A percentile compares a stretch with the other conserved stretches of the same genome.
phyloP scores from a whole-genome alignment of 2,113 vertebrate species.

The Otolemur garnettii region DNA sequence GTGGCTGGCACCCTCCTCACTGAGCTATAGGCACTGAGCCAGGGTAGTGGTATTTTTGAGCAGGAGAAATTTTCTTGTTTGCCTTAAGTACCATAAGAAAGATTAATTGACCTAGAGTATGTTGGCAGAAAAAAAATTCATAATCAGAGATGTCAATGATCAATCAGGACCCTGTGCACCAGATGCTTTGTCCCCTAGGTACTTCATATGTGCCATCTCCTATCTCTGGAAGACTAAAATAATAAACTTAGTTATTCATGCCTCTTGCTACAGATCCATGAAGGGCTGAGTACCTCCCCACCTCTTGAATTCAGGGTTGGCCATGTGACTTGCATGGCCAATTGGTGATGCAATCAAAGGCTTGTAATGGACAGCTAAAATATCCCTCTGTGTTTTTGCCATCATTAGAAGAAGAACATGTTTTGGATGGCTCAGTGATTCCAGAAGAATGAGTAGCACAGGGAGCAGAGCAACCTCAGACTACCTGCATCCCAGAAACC shows the following conservation, averaged over 20 bases:
- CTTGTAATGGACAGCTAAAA: background rate
- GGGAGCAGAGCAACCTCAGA: background rate
- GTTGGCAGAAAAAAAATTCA: background rate
- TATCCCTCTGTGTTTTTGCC: background rate
- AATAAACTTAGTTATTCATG: background rate
- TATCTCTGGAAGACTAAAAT: background rate
- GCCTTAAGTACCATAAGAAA: background rate
- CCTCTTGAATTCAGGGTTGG: background rate
- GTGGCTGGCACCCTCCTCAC: too few relatives aligned
- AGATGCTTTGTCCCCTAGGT: background rate
- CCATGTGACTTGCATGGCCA: background rate
- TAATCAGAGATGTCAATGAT: background rate
- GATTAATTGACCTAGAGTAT: background rate
- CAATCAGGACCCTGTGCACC: background rate
- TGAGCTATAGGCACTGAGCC: too few relatives aligned
- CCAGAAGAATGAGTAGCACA: background rate
- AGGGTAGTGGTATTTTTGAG: background rate
- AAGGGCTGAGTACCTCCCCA: background rate
- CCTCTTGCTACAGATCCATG: background rate
- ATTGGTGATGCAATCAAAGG: background rate
- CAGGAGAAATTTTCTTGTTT: background rate
- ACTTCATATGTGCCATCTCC: background rate
- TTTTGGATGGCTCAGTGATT: background rate
- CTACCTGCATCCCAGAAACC: background rate
- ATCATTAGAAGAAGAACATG: background rate